These are phyloP conservation scores for Adelosebastes latens DNA, from an alignment of 2,797 vertebrate genomes.

Conservation along the genomic window DNA sequence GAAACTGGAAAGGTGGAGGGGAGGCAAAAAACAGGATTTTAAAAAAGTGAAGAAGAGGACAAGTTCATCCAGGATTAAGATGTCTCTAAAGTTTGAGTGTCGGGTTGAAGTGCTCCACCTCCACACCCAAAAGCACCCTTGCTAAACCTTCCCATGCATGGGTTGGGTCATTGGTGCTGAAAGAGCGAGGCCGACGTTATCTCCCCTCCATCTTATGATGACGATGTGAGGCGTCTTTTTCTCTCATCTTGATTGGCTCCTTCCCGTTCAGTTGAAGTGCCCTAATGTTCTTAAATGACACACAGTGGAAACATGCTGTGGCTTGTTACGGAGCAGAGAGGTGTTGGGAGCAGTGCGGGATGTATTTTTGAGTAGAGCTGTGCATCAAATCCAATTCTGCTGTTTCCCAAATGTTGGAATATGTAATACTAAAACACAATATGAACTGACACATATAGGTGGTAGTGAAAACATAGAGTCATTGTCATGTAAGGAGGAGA, in stretches of 20 bases:
- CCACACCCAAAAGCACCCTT: background rate
- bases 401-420: background rate
- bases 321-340: conserved; percentile 36
- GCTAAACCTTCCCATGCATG: background rate
- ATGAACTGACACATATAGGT: background rate
- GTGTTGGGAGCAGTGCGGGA: background rate
- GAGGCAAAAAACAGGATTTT: background rate
- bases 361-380: background rate
- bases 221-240: conserved; percentile 24
- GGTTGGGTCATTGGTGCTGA: conserved; percentile 10
- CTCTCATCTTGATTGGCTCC: conserved; percentile 16
- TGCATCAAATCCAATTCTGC: background rate
- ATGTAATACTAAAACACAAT: background rate
- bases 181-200: background rate
- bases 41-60: background rate
- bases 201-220: conserved; percentile 45
- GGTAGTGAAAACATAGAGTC: background rate
- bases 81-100: background rate
- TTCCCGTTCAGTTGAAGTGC: conserved; percentile 48
- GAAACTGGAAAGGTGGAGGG: background rate
- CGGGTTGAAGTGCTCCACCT: background rate
- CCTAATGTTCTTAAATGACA: conserved; percentile 64
- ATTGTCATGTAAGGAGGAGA: background rate
- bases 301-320: conserved; percentile 40
- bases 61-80: background rate